These are phyloP conservation scores for Aspidoscelis tigris DNA, from an alignment of 2,113 vertebrate genomes.

Conservation along the genomic window DNA sequence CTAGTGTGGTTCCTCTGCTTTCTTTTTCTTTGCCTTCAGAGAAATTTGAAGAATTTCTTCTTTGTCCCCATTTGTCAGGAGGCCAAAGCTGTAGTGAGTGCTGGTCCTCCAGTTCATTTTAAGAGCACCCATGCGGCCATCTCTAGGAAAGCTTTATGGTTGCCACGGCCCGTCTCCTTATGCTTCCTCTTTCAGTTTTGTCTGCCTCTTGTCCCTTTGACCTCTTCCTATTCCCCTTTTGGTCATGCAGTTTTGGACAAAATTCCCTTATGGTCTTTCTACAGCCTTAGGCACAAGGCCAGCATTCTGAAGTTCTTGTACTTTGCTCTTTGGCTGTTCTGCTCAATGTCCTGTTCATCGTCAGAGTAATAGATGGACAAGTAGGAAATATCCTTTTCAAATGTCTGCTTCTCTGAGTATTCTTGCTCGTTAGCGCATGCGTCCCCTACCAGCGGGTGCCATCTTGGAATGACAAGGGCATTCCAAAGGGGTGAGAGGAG, in stretches of 20 bases:
- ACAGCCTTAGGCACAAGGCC: constrained; percentile 65
- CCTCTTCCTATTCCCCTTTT: constrained; percentile 52
- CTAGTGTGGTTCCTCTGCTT: constrained; percentile 47
- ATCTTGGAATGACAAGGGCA: too few species aligned
- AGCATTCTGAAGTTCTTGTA: constrained; percentile 75
- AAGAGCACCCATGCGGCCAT: constrained; percentile 9
- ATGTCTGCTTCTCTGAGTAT: too few species aligned
- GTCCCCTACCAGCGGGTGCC: too few species aligned
- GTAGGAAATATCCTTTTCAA: too few species aligned
- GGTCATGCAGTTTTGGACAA: neutral
- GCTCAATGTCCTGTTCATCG: too few species aligned
- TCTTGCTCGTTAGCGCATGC: too few species aligned
- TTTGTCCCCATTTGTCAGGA: constrained; percentile 36
- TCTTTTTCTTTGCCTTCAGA: constrained; percentile 41
- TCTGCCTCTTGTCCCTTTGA: constrained; percentile 31
- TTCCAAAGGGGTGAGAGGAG: too few species aligned
- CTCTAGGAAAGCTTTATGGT: constrained; percentile 65
- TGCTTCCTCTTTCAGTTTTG: constrained; percentile 20
- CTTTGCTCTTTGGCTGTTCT: too few species aligned
- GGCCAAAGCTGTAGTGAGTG: constrained; percentile 1
- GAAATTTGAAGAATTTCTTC: neutral
- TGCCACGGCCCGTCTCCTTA: constrained; percentile 18
- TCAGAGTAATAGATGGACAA: too few species aligned
- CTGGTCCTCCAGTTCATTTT: constrained; percentile 30
- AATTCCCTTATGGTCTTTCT: constrained; percentile 8